Evolutionary conservation across 1,140 invertebrate genomes (phyloP).

Genomic region (Agrilus planipennis): DNA sequence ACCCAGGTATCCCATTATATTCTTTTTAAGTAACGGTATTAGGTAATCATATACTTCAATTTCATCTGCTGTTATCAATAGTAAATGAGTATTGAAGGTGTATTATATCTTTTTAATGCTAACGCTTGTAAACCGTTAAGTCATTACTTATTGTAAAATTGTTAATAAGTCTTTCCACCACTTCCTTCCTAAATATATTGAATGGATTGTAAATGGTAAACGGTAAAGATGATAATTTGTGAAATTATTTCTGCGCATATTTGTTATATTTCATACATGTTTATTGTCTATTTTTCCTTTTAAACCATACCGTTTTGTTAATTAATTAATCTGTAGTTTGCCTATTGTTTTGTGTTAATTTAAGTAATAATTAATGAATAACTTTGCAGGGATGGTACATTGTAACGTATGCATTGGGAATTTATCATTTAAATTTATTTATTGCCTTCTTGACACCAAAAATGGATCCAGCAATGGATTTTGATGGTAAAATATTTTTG

Average conservation of each 20-base stretch:
- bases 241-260: too few relatives aligned
- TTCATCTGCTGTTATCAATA: too few relatives aligned
- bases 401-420: conserved; percentile 95
- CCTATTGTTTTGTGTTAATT: conserved; percentile 11
- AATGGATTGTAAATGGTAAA: too few relatives aligned
- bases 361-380: conserved; percentile 13
- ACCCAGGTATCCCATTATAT: conserved; percentile 28
- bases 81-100: too few relatives aligned
- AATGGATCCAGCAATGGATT: conserved; percentile 93
- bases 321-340: background rate
- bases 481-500: conserved; percentile 64
- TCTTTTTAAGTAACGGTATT: too few relatives aligned
- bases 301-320: too few relatives aligned
- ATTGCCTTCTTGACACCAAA: conserved; percentile 99
- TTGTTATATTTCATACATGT: too few relatives aligned
- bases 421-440: conserved; percentile 98
- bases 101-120: too few relatives aligned
- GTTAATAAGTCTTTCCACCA: conserved; percentile 10
- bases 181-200: too few relatives aligned
- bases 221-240: too few relatives aligned
- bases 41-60: too few relatives aligned
- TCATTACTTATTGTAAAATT: conserved; percentile 1
- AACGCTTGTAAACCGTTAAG: too few relatives aligned
- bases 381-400: conserved; percentile 98
- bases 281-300: conserved; percentile 2